Evolutionary conservation across 1,140 invertebrate genomes (phyloP).

Genomic region (Diploscapter pachys): DNA sequence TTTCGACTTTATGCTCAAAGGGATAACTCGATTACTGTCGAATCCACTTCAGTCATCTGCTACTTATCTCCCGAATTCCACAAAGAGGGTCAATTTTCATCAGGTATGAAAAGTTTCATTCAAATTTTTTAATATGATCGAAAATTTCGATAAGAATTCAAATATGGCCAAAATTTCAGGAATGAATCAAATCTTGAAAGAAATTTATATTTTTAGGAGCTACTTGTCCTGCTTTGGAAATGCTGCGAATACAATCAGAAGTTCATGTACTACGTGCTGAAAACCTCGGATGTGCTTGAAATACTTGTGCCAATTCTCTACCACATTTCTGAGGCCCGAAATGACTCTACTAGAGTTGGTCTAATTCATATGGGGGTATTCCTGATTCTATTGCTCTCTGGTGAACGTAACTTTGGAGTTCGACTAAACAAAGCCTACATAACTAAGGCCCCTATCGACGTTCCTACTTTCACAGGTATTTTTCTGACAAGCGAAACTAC

Average conservation of each 20-base stretch:
- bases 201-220: slow-evolving; percentile 64
- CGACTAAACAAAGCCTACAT: slow-evolving; percentile 97
- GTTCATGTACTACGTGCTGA: slow-evolving; percentile 97
- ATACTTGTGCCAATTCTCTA: slow-evolving; percentile 94
- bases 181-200: no score
- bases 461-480: slow-evolving; percentile 91
- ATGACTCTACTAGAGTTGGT: slow-evolving; percentile 84
- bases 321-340: slow-evolving; percentile 93
- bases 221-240: slow-evolving; percentile 98
- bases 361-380: slow-evolving; percentile 99
- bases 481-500: no score
- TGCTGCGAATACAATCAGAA: slow-evolving; percentile 99
- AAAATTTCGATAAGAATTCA: no score
- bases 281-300: slow-evolving; percentile 95
- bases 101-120: slow-evolving; percentile 63
- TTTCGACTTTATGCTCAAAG: slow-evolving; percentile 90
- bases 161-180: no score
- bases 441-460: slow-evolving; percentile 93
- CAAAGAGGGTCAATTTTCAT: slow-evolving; percentile 93
- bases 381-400: slow-evolving; percentile 88
- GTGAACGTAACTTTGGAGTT: slow-evolving; percentile 98
- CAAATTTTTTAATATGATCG: no score
- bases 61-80: slow-evolving; percentile 87
- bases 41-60: slow-evolving; percentile 81
- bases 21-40: slow-evolving; percentile 89